Conservation (phyloP, 2,113 vertebrate species). For the Pogona vitticeps region DNA sequence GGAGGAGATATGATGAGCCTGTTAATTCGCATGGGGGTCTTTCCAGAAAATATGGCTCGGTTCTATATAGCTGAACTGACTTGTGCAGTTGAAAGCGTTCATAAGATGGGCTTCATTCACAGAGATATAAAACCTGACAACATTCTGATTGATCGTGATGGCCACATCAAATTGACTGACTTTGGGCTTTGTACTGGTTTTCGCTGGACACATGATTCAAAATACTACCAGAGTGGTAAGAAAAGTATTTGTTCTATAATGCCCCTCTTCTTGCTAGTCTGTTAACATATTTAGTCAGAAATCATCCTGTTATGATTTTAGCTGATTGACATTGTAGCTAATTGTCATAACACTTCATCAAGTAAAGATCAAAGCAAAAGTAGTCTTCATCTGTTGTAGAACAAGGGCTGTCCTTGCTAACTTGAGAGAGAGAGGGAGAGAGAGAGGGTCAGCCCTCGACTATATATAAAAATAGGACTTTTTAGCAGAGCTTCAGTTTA, state of each 20-base stretch:
- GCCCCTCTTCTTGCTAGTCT: constrained; percentile 3
- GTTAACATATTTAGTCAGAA: neutral
- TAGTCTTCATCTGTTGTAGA: neutral
- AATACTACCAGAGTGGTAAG: constrained; percentile 99
- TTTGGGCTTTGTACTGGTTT: constrained; percentile 98
- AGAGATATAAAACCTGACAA: constrained; percentile 99
- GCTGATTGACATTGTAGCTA: neutral
- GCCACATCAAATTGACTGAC: constrained; percentile 98
- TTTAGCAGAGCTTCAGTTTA: no score
- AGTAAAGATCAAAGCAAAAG: neutral
- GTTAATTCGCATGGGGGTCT: constrained; percentile 94
- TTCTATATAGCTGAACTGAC: constrained; percentile 98
- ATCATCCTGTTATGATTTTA: neutral
- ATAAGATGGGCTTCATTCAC: constrained; percentile 99
- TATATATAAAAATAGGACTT: no score
- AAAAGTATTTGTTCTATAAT: constrained; percentile 37
- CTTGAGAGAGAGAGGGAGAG: no score
- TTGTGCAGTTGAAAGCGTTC: constrained; percentile 97
- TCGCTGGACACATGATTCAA: constrained; percentile 98
- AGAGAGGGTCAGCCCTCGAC: no score
- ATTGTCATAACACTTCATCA: neutral
- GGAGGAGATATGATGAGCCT: constrained; percentile 99
- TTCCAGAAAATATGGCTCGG: constrained; percentile 93
- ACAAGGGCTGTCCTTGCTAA: neutral
- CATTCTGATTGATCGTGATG: constrained; percentile 96